These are phyloP conservation scores for Anthonomus grandis DNA, from an alignment of 1,140 invertebrate species.

Conservation along the genomic window DNA sequence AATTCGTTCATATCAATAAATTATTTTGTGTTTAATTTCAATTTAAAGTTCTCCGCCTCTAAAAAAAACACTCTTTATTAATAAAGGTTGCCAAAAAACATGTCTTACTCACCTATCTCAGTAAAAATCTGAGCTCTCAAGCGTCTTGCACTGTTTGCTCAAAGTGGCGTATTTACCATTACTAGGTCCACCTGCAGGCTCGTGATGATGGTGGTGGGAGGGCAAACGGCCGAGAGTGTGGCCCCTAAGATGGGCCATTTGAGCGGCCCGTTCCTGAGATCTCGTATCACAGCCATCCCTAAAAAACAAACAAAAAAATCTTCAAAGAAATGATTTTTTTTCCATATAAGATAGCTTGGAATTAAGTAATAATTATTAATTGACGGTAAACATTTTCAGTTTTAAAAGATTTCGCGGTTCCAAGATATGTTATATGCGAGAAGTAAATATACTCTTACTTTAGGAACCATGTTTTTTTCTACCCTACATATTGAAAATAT, in stretches of 20 bases:
- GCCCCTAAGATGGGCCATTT: slow-evolving; percentile 48
- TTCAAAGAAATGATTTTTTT: background rate
- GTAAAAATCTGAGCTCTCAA: slow-evolving; percentile 93
- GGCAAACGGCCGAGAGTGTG: slow-evolving; percentile 55
- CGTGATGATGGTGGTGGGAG: slow-evolving; percentile 51
- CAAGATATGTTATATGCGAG: too few species aligned
- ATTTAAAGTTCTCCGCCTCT: too few species aligned
- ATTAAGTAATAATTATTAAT: background rate
- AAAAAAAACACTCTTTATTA: too few species aligned
- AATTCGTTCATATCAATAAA: too few species aligned
- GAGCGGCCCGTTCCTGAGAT: slow-evolving; percentile 44
- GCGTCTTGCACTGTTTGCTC: slow-evolving; percentile 91
- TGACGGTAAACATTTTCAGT: too few species aligned
- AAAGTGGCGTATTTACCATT: slow-evolving; percentile 85
- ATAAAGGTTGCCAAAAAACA: too few species aligned
- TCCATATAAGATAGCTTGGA: background rate
- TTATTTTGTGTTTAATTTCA: too few species aligned
- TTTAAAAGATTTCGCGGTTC: too few species aligned
- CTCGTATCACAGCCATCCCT: slow-evolving; percentile 53
- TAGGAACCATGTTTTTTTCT: too few species aligned
- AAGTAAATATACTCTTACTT: too few species aligned
- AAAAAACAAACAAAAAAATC: slow-evolving; percentile 19
- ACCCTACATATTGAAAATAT: too few species aligned
- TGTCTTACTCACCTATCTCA: slow-evolving; percentile 70
- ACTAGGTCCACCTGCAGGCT: slow-evolving; percentile 52